Evolutionary conservation across 2,888 invertebrate genomes (phyloP), one percentile per base, ranked within the genome.

Genomic region (Troilus luridus): DNA sequence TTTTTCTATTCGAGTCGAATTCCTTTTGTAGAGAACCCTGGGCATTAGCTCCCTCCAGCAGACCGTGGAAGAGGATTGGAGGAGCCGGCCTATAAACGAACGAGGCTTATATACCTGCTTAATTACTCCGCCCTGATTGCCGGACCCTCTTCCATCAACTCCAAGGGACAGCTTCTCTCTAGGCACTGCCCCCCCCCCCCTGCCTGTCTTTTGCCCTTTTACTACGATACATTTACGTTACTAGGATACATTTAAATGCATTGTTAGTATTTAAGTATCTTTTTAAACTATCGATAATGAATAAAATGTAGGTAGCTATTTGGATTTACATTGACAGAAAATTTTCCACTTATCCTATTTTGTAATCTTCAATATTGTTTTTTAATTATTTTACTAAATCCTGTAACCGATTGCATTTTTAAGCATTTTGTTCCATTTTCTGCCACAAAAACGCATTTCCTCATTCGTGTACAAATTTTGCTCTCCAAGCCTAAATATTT

Each of bases 121-220:
- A 77, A 77, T 77, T 77, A 77, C 72, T 77, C 72, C 17, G 72
- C 9, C 41, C 41, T 77, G 72, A 77, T 77, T 77, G 72, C 72
- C 19, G 72, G 72, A 77, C 72, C 72, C 72, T 77, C 72, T 77
- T 77, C 72, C 72, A 77, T 77, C 72, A 77, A 41, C 72, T 41
- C 27, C 41, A 8, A 41, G 41, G 41, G 72, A 77, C 72, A 64
- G 64, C 21, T n/a, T 64, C 64, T 10, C 58, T 21, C 88, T 54
- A 12, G 19, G 12, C 58, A 9, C 14, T 19, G 1, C 54, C 19
- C 85, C 54, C 85, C n/a, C 24, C 19, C 88, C 41, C 27, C 41
- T 62, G 41, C 9, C 58, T 56, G 21, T 88, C 21, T 14, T 41
- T 77, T 8, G 17, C 72, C 72, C 27, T 77, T 77, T 41, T 41